A percentile compares a stretch with the other conserved stretches of the same genome.
Conservation (phyloP, 2,888 invertebrate species). For the Drosophila atripex region DNA sequence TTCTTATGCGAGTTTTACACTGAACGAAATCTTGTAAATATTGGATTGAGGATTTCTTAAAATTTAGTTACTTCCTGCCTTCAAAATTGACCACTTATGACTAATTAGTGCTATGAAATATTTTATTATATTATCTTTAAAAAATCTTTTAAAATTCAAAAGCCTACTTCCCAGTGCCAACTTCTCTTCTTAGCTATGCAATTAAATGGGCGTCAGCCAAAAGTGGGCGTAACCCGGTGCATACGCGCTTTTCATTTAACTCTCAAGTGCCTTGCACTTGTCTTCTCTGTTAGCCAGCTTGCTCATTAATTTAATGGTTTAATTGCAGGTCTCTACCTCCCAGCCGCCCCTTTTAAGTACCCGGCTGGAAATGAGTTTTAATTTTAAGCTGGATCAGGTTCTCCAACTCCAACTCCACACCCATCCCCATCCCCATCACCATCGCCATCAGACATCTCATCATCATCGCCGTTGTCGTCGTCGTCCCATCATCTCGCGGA, state of each 20-base stretch:
- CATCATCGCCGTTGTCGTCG: constrained; percentile 13
- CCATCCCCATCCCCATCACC: background rate
- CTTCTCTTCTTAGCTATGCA: constrained; percentile 32
- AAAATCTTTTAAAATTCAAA: background rate
- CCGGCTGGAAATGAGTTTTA: constrained; percentile 48
- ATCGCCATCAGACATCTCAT: constrained; percentile 3
- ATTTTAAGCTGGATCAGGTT: constrained; percentile 63
- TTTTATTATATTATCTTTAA: too few relatives aligned
- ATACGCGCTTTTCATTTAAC: constrained; percentile 72
- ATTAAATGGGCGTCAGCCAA: constrained; percentile 68
- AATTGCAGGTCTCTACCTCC: constrained; percentile 56
- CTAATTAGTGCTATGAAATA: background rate
- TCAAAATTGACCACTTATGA: background rate
- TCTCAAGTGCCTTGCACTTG: constrained; percentile 36
- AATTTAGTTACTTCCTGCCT: background rate
- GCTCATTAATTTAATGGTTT: constrained; percentile 77
- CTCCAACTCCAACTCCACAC: constrained; percentile 13
- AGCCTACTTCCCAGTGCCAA: background rate
- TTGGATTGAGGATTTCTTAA: background rate
- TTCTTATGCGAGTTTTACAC: constrained; percentile 1
- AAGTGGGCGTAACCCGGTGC: constrained; percentile 58
- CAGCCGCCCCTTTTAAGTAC: background rate
- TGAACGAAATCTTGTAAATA: background rate
- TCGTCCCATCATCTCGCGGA: constrained; percentile 30
- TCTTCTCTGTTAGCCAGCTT: constrained; percentile 54